Evolutionary conservation across 1,140 invertebrate genomes (phyloP).

Genomic region (Euwallacea similis): DNA sequence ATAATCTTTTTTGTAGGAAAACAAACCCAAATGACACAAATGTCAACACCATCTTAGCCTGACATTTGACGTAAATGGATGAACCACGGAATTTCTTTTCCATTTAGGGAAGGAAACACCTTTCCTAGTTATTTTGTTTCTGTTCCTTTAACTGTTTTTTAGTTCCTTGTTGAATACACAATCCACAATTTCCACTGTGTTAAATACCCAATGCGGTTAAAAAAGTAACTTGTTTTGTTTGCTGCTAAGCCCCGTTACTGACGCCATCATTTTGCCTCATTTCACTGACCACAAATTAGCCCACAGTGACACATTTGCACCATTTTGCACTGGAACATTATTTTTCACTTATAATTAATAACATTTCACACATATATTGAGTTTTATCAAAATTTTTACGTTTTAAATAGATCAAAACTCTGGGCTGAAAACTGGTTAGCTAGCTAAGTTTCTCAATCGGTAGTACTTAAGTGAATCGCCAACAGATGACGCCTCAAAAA

Average conservation of each 20-base stretch:
- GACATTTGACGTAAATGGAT: slow-evolving; percentile 48
- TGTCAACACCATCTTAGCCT: slow-evolving; percentile 51
- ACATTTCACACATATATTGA: slow-evolving; percentile 25
- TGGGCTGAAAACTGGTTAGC: slow-evolving; percentile 53
- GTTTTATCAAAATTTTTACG: slow-evolving; percentile 50
- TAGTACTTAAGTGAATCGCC: slow-evolving; percentile 19
- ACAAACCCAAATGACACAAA: slow-evolving; percentile 50
- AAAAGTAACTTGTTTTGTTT: slow-evolving; percentile 33
- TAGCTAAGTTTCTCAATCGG: slow-evolving; percentile 45
- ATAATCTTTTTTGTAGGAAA: slow-evolving; percentile 46
- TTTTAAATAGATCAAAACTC: slow-evolving; percentile 53
- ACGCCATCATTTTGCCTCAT: slow-evolving; percentile 42
- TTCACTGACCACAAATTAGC: slow-evolving; percentile 24
- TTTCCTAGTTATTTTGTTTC: background rate
- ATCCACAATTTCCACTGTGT: too few species aligned
- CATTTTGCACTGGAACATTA: slow-evolving; percentile 34
- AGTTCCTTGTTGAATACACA: too few species aligned
- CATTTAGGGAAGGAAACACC: slow-evolving; percentile 1
- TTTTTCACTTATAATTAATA: too few species aligned
- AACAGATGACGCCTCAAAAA: slow-evolving; percentile 31
- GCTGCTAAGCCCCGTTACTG: slow-evolving; percentile 36
- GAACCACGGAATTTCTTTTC: slow-evolving; percentile 3
- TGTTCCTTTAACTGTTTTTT: background rate
- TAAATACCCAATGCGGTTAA: too few species aligned
- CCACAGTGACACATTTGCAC: slow-evolving; percentile 15